A percentile compares a stretch with the other conserved stretches of the same genome.
phyloP scores from a whole-genome alignment of 1,140 invertebrate genomes.

The Drosophila grimshawi region DNA sequence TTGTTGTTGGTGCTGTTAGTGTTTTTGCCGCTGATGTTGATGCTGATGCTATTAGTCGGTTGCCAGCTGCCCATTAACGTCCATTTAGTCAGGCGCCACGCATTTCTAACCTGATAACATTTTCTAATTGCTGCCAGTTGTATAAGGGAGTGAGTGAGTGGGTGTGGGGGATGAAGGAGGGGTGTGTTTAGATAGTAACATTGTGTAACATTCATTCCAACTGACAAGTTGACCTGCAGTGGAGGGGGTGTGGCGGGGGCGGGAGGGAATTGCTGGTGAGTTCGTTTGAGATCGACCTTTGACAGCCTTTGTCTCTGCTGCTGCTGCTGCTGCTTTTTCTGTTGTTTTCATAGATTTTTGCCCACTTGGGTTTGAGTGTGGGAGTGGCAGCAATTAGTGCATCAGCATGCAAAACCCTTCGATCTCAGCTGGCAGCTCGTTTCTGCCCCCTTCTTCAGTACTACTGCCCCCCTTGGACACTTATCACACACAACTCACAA shows the following conservation, averaged over 20 bases:
- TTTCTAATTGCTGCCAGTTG: slow-evolving; percentile 71
- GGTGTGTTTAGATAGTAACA: slow-evolving; percentile 37
- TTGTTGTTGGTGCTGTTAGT: slow-evolving; percentile 6
- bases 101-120: slow-evolving; percentile 79
- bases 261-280: too few species aligned
- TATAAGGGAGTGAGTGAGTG: neutral
- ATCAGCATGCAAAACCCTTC: slow-evolving; percentile 58
- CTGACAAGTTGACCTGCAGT: slow-evolving; percentile 44
- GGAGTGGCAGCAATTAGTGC: slow-evolving; percentile 74
- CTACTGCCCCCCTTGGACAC: slow-evolving; percentile 7
- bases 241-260: neutral
- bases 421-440: slow-evolving; percentile 35
- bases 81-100: slow-evolving; percentile 78
- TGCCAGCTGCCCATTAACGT: slow-evolving; percentile 80
- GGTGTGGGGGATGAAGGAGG: neutral
- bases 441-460: neutral
- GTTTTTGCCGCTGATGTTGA: slow-evolving; percentile 40
- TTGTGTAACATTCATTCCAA: slow-evolving; percentile 72
- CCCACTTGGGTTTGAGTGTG: slow-evolving; percentile 23
- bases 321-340: slow-evolving; percentile 2
- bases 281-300: neutral
- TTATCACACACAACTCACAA: slow-evolving; percentile 40
- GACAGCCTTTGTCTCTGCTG: slow-evolving; percentile 27
- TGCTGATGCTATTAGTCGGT: slow-evolving; percentile 71
- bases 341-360: slow-evolving; percentile 66